Conservation (phyloP, 2,888 invertebrate genomes). For the Adelphocoris suturalis region DNA sequence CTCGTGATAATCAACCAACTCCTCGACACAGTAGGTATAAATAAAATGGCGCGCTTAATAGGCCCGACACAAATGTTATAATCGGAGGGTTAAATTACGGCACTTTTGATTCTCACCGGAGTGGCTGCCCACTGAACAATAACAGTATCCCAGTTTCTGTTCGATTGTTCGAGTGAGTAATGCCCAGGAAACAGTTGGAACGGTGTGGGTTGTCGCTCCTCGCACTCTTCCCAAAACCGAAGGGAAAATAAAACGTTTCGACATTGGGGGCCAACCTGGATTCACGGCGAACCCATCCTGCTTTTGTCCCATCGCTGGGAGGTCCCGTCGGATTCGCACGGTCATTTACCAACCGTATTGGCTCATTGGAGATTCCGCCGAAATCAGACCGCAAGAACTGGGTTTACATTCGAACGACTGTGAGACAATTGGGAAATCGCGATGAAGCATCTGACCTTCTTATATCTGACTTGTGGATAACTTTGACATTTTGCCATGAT, state of each 20-base stretch:
- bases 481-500: neutral
- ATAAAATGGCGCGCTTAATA: too few relatives aligned
- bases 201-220: neutral
- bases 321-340: neutral
- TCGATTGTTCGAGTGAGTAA: neutral
- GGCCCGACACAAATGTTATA: too few relatives aligned
- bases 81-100: neutral
- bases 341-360: slow-evolving; percentile 20
- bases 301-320: neutral
- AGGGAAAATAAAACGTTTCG: slow-evolving; percentile 7
- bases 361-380: neutral
- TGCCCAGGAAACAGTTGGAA: neutral
- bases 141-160: neutral
- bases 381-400: neutral
- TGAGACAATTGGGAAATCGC: neutral
- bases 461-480: neutral
- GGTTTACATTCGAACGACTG: neutral
- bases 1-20: too few relatives aligned
- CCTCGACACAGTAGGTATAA: too few relatives aligned
- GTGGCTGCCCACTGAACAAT: neutral
- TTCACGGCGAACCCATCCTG: neutral
- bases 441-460: slow-evolving; percentile 8
- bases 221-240: neutral
- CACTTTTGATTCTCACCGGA: neutral
- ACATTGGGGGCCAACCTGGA: neutral